These are phyloP conservation scores for Rutpela maculata DNA, from an alignment of 2,888 invertebrate species.

Conservation along the genomic window DNA sequence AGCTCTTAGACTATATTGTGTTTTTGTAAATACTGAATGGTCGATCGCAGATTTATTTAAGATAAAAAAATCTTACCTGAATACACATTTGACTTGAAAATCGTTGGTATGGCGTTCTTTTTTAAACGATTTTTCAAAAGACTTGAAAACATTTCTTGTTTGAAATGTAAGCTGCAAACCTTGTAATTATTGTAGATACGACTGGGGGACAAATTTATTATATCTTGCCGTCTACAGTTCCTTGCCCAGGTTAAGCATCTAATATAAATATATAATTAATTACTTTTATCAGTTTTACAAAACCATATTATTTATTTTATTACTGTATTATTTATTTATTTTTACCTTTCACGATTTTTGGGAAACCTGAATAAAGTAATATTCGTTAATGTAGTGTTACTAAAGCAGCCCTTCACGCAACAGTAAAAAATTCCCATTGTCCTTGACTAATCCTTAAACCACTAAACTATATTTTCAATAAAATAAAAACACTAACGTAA, in stretches of 20 bases:
- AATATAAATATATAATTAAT: background rate
- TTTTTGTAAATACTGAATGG: no score
- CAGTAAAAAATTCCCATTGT: background rate
- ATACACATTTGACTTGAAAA: background rate
- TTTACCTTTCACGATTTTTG: slow-evolving; percentile 14
- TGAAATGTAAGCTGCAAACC: slow-evolving; percentile 21
- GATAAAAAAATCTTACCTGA: background rate
- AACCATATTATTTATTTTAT: background rate
- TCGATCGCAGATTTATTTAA: no score
- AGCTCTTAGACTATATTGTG: no score
- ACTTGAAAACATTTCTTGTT: slow-evolving; percentile 24
- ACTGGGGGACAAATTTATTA: background rate
- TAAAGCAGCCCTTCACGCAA: background rate
- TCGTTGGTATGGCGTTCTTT: slow-evolving; percentile 14
- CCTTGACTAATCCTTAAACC: no score
- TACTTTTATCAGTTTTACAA: no score
- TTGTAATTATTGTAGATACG: slow-evolving; percentile 14
- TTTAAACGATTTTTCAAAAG: slow-evolving; percentile 17
- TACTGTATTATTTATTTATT: background rate
- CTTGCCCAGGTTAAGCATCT: background rate
- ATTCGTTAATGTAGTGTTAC: background rate
- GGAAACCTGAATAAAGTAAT: slow-evolving; percentile 25
- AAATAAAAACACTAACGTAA: no score
- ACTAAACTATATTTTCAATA: no score
- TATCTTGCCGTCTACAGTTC: background rate